Conservation (phyloP, 2,113 vertebrate species). For the Platichthys flesus region DNA sequence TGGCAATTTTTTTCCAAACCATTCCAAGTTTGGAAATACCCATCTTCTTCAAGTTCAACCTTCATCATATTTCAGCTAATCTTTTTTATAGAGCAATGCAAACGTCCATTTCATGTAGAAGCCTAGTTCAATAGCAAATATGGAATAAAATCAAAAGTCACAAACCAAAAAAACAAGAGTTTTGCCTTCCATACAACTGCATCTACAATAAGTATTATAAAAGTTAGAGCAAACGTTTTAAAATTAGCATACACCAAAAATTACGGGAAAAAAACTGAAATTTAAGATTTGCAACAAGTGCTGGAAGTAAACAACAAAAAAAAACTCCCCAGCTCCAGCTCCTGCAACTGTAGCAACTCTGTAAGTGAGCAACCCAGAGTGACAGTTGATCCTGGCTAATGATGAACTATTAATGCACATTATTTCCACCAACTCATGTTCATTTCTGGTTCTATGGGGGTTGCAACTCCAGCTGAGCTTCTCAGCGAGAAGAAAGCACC, state of each 20-base stretch:
- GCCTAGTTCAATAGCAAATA: not conserved
- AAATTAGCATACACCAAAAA: too few relatives aligned
- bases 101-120: not conserved
- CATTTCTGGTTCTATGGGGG: conserved; percentile 16
- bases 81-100: not conserved
- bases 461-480: conserved; percentile 38
- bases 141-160: not conserved
- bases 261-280: not conserved
- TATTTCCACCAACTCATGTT: conserved; percentile 32
- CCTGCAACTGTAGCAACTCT: not conserved
- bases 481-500: conserved; percentile 29
- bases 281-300: not conserved
- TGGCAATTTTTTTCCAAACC: too few relatives aligned
- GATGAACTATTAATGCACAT: conserved; percentile 2
- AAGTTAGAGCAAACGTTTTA: too few relatives aligned
- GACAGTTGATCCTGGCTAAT: not conserved
- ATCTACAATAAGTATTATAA: too few relatives aligned
- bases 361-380: not conserved
- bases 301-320: not conserved
- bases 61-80: not conserved
- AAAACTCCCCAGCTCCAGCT: not conserved
- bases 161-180: too few relatives aligned
- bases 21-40: not conserved
- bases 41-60: not conserved
- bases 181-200: too few relatives aligned